Percentiles rank a stretch among this genome's conserved stretches.
phyloP scores from a whole-genome alignment of 2,797 vertebrate species.

The Tangara arthus region DNA sequence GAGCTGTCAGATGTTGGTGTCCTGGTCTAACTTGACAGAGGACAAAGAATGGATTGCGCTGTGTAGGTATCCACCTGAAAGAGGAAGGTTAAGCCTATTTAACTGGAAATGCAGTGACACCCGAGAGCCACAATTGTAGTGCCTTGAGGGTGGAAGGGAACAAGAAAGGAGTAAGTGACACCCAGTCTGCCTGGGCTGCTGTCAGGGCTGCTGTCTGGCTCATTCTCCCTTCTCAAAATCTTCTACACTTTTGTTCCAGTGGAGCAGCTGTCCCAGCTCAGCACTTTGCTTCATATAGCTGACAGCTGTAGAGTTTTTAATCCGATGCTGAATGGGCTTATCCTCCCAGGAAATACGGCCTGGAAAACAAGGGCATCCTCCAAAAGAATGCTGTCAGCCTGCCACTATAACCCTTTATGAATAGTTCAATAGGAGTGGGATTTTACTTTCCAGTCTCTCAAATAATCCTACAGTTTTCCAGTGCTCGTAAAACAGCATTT shows the following conservation, averaged over 20 bases:
- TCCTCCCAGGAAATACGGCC: background rate
- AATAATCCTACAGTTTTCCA: background rate
- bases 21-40: background rate
- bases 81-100: background rate
- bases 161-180: background rate
- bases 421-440: background rate
- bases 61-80: background rate
- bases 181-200: background rate
- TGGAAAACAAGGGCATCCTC: background rate
- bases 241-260: background rate
- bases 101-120: background rate
- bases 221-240: background rate
- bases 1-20: background rate
- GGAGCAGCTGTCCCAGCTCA: background rate
- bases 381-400: background rate
- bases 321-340: background rate
- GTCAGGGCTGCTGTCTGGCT: background rate
- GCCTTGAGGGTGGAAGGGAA: background rate
- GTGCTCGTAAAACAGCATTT: background rate
- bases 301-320: background rate
- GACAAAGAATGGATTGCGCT: background rate
- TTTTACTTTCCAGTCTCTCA: background rate
- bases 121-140: background rate
- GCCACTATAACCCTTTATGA: background rate
- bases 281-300: background rate